Evolutionary conservation across 2,797 vertebrate genomes (phyloP), one percentile per base, ranked within the genome.

Genomic region (Monodelphis domestica): DNA sequence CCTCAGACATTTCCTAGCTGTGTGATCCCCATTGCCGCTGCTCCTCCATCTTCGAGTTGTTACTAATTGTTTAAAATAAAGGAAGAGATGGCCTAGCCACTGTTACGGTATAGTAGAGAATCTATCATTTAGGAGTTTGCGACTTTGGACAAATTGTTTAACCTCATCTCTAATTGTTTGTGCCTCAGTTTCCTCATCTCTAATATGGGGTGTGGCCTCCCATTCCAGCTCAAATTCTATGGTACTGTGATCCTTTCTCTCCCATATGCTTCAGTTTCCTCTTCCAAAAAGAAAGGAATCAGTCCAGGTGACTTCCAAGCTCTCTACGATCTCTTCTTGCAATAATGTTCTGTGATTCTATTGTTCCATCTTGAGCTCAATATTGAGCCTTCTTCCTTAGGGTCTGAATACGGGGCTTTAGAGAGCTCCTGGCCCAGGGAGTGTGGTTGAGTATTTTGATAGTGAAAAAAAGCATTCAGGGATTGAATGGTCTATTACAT

Each of bases 391-490:
- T 29, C 21, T 90, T 89, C 30, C 29, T 84, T 94, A 29, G 53
- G 14, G 91, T 94, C 26, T 90, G 91, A 91, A 87, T 90, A 59
- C 3, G 26, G 87, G 87, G 33, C 14, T 90, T 91, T 88, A 51
- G 30, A 51, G 52, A 53, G 38, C 50, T 5, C 87, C 50, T 33
- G 54, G 54, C 11, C 55, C 9, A 57, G 11, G n/a, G 45, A 91
- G 52, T 89, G 5, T 6, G 1, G 12, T 88, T 50, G 53, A 93
- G 14, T 50, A 88, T 92, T 54, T 30, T 6, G n/a, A 51, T 52
- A 90, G 55, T 87, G 24, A 90, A 93, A 90, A n/a, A 70, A 53
- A 54, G 30, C 11, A 54, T 87, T 88, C 54, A 53, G 15, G 53
- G 51, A 88, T 78, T 89, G 57, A 88, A 89, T 45, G 33, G 11